These are phyloP conservation scores for Archegozetes longisetosus DNA, from an alignment of 1,140 invertebrate species.

Conservation along the genomic window DNA sequence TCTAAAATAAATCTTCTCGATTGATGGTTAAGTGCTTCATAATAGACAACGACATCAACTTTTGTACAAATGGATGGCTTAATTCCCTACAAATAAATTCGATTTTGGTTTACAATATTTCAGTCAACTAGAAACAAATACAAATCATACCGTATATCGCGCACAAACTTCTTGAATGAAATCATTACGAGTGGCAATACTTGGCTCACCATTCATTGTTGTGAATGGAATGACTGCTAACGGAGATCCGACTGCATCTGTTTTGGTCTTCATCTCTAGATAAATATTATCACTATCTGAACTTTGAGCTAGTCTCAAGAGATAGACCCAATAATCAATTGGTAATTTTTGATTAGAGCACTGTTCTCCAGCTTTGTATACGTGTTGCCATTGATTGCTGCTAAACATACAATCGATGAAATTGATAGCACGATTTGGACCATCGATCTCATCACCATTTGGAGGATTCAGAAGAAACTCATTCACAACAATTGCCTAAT, in stretches of 20 bases:
- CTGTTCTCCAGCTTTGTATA: neutral
- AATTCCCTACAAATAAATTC: too few species aligned
- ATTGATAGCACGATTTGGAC: constrained; percentile 11
- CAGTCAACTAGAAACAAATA: too few species aligned
- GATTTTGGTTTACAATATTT: neutral
- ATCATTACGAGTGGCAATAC: constrained; percentile 8
- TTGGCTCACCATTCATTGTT: constrained; percentile 6
- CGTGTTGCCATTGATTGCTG: constrained; percentile 1
- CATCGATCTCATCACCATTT: constrained; percentile 10
- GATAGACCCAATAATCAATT: constrained; percentile 1
- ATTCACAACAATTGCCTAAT: constrained; percentile 12
- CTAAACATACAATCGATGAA: constrained; percentile 7
- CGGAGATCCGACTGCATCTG: neutral
- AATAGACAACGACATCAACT: neutral
- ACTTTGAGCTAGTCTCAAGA: neutral
- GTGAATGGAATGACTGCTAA: neutral
- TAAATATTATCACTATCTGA: constrained; percentile 4
- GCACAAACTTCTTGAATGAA: constrained; percentile 11
- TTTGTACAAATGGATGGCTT: constrained; percentile 8
- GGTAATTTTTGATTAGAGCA: constrained; percentile 8
- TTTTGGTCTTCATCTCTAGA: constrained; percentile 6
- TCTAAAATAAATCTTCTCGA: constrained; percentile 7
- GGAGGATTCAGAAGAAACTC: neutral
- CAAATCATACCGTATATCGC: neutral
- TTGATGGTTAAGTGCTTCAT: constrained; percentile 3